A percentile compares a stretch with the other conserved stretches of the same genome.
These are phyloP conservation scores for Trichacis sp. DNA, from an alignment of 2,888 invertebrate species.

Conservation along the genomic window DNA sequence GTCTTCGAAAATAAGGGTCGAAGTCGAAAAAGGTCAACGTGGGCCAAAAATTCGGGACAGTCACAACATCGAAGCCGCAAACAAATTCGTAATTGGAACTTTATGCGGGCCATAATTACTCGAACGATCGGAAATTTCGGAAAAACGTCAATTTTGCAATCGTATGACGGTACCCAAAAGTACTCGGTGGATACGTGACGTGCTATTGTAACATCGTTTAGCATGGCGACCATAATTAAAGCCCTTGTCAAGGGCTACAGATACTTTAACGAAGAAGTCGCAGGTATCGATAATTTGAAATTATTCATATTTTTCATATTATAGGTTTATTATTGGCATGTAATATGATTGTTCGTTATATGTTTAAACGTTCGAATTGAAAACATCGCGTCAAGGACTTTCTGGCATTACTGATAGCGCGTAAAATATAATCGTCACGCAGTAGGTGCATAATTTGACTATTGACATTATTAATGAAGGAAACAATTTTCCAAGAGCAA, in stretches of 20 bases:
- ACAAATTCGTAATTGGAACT: neutral
- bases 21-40: neutral
- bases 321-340: too few species aligned
- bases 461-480: too few species aligned
- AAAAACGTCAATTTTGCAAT: slow-evolving; percentile 11
- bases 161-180: slow-evolving; percentile 22
- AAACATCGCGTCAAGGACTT: slow-evolving; percentile 1
- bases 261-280: slow-evolving; percentile 56
- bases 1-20: neutral
- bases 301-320: too few species aligned
- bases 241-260: slow-evolving; percentile 49
- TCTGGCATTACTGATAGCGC: neutral
- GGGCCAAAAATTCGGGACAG: too few species aligned
- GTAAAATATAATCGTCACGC: neutral
- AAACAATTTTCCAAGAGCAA: too few species aligned
- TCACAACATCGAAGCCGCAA: too few species aligned
- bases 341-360: too few species aligned
- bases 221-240: slow-evolving; percentile 57
- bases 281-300: too few species aligned
- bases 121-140: too few species aligned
- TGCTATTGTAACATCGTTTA: slow-evolving; percentile 12
- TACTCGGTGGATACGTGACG: slow-evolving; percentile 14
- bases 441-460: neutral
- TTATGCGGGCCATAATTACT: neutral
- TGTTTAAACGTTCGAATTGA: neutral